Evolutionary conservation across 2,888 invertebrate species (phyloP), one percentile per base, ranked within the genome.

Genomic region (Hetaerina titia): DNA sequence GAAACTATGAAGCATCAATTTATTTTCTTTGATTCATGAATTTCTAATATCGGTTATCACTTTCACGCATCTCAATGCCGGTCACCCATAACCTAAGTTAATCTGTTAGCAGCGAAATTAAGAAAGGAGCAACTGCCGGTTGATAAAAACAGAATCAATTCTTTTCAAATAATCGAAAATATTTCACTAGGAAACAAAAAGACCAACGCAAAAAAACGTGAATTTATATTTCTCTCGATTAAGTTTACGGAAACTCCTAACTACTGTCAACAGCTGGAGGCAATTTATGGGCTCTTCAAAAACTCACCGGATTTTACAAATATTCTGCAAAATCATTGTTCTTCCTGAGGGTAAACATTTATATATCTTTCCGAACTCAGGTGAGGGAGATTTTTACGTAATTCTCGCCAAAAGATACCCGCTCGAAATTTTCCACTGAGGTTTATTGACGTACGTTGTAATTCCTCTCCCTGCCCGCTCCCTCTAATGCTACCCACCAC

Each of bases 341-440:
- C 25, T 81, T 31, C 81, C 11, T 31, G 60, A 2, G 81, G 7
- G 81, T 25, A 81, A 81, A 81, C 81, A 31, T 81, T 81, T 81
- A 81, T 81, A 81, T 81, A 81, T 81, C 81, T 81, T 81, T 31
- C 31, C 81, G 31, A 31, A 31, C 81, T 31, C 81, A 9, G 13
- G 31, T 8, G 31, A 81, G 81, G 31, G 25, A 15, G 81, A 81
- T 81, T 81, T 81, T 31, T 31, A 9, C 81, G 31, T 81, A 81
- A 81, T 81, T 31, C 31, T 31, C 25, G 11, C 13, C 9, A 1
- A 25, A 31, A 81, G 81, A 22, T 22, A 25, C 31, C 31, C 81
- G 25, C 81, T 81, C 81, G 81, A 81, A 81, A 81, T 81, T 81
- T 81, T 81, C 81, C 81, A 81, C 81, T 5, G 81, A 5, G 25